A percentile compares a stretch with the other conserved stretches of the same genome.
Conservation (phyloP, 2,888 invertebrate genomes). For the Drosophila meridionalis region DNA sequence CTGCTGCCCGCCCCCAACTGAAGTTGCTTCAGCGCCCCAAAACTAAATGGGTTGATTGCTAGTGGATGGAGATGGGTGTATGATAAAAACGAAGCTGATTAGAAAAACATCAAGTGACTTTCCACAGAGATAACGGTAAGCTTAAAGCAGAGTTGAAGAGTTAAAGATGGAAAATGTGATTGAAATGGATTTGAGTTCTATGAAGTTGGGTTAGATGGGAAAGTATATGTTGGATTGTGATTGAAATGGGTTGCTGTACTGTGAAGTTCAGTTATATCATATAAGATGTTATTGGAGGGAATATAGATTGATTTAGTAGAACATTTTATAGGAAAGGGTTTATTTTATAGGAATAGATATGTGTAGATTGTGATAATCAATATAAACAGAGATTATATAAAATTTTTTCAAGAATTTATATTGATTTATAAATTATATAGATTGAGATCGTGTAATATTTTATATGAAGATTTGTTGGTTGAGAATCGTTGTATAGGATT, state of each 20-base stretch:
- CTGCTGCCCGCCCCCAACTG: neutral
- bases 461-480: neutral
- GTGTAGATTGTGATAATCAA: too few species aligned
- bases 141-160: slow-evolving; percentile 7
- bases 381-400: too few species aligned
- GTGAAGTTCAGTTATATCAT: neutral
- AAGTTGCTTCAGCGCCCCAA: neutral
- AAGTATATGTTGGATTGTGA: neutral
- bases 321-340: too few species aligned
- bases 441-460: too few species aligned
- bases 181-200: neutral
- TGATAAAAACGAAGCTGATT: slow-evolving; percentile 50
- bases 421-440: too few species aligned
- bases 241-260: neutral
- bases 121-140: neutral
- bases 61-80: slow-evolving; percentile 8
- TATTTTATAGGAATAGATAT: too few species aligned
- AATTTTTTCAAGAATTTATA: too few species aligned
- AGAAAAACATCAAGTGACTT: slow-evolving; percentile 43
- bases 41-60: slow-evolving; percentile 43
- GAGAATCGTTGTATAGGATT: neutral
- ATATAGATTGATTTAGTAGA: too few species aligned
- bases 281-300: too few species aligned
- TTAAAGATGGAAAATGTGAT: neutral
- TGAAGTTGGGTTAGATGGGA: neutral